A percentile compares a stretch with the other conserved stretches of the same genome.
These are phyloP conservation scores for Cyclopterus lumpus DNA, from an alignment of 2,797 vertebrate genomes.

Conservation along the genomic window DNA sequence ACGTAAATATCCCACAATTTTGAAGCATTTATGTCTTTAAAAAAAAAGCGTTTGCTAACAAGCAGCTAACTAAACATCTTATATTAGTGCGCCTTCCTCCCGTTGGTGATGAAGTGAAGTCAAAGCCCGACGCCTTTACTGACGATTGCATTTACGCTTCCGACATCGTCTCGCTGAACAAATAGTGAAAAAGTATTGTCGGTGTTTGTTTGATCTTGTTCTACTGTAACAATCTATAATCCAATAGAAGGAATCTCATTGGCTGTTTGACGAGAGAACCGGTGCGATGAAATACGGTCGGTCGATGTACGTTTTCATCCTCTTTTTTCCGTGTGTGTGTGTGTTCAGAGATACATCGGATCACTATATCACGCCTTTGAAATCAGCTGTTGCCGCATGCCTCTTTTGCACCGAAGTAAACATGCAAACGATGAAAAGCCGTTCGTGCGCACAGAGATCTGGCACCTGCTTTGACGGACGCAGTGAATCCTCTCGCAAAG, in stretches of 20 bases:
- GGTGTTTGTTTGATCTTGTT: background rate
- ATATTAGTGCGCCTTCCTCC: background rate
- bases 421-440: conserved; percentile 27
- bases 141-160: background rate
- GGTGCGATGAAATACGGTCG: too few species aligned
- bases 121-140: too few species aligned
- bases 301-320: too few species aligned
- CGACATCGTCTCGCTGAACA: background rate
- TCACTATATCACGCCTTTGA: conserved; percentile 26
- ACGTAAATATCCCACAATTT: too few species aligned
- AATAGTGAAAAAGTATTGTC: background rate
- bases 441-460: background rate
- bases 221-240: background rate
- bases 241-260: background rate
- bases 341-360: conserved; percentile 2
- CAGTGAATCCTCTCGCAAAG: background rate
- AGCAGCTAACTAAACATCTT: too few species aligned
- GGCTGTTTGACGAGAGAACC: too few species aligned
- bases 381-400: conserved; percentile 25
- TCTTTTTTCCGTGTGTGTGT: too few species aligned
- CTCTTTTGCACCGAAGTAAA: conserved; percentile 37
- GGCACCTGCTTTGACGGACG: background rate
- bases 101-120: background rate
- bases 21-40: too few species aligned
- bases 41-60: too few species aligned